phyloP scores from a whole-genome alignment of 2,797 vertebrate genomes.

The Hylomyscus alleni region DNA sequence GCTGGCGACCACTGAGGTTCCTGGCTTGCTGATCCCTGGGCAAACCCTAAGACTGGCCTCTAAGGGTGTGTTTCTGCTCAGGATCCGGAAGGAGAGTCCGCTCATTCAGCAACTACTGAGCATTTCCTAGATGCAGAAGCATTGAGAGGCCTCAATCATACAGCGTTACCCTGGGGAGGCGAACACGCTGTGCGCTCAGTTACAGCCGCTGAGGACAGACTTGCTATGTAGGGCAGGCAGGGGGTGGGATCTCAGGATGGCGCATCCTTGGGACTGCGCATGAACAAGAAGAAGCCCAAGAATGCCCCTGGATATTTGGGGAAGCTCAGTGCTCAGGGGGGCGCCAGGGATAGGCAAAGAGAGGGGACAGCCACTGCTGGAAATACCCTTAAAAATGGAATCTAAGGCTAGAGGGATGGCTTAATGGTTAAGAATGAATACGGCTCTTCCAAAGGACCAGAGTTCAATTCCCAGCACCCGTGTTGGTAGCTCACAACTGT shows the following conservation, averaged over 20 bases:
- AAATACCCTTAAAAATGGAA: background rate
- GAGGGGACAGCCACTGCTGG: background rate
- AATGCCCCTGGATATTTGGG: background rate
- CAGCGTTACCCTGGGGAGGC: background rate
- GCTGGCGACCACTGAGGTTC: background rate
- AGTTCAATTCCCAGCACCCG: background rate
- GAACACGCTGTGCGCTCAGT: background rate
- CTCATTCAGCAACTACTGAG: background rate
- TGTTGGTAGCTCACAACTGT: background rate
- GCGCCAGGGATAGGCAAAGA: background rate
- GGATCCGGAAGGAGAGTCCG: background rate
- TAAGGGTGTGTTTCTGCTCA: background rate
- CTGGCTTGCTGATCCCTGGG: background rate
- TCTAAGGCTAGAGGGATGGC: background rate
- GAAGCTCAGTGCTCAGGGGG: background rate
- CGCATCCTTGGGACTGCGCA: accelerated
- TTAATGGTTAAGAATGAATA: background rate
- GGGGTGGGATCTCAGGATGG: background rate
- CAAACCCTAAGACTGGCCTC: background rate
- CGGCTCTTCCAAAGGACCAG: background rate
- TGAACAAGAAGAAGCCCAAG: background rate
- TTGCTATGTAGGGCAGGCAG: background rate
- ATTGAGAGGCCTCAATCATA: background rate
- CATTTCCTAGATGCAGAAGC: background rate
- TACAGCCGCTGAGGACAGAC: too few relatives aligned